phyloP scores from a whole-genome alignment of 2,797 vertebrate genomes.

The Poeciliopsis gracilis region DNA sequence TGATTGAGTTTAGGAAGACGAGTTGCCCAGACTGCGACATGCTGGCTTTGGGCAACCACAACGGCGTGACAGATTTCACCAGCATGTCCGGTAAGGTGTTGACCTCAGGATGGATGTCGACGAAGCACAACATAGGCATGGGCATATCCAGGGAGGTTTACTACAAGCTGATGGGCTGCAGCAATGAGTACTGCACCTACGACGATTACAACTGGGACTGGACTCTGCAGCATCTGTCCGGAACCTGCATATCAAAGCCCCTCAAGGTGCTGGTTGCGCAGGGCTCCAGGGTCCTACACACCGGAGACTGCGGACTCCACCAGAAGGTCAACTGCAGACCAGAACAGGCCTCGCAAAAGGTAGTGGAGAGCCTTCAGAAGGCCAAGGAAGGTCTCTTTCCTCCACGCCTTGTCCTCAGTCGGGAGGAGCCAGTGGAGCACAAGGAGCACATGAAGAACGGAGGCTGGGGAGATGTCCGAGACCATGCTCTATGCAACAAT shows the following conservation, averaged over 20 bases:
- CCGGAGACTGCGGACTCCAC: conserved; percentile 82
- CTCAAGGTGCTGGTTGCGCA: conserved; percentile 78
- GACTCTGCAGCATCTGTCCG: conserved; percentile 84
- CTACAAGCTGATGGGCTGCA: conserved; percentile 85
- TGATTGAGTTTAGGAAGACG: conserved; percentile 66
- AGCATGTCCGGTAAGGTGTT: conserved; percentile 66
- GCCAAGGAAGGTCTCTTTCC: conserved; percentile 73
- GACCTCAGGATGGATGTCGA: conserved; percentile 80
- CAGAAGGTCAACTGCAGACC: conserved; percentile 77
- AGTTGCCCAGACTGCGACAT: conserved; percentile 78
- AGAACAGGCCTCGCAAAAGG: conserved; percentile 65
- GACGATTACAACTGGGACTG: conserved; percentile 90
- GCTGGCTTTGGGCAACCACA: conserved; percentile 79
- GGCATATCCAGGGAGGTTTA: conserved; percentile 80
- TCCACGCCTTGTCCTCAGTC: conserved; percentile 49
- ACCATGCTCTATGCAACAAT: conserved; percentile 82
- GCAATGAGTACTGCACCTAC: conserved; percentile 80
- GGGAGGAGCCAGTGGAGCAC: conserved; percentile 65
- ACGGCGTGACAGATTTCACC: conserved; percentile 61
- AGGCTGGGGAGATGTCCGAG: conserved; percentile 84
- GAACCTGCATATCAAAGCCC: conserved; percentile 80
- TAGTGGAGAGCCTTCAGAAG: conserved; percentile 50
- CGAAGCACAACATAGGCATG: conserved; percentile 83
- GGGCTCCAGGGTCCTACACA: conserved; percentile 82
- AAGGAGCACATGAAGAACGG: conserved; percentile 81